Conservation (phyloP, 2,797 vertebrate species). For the Chelidonichthys spinosus region DNA sequence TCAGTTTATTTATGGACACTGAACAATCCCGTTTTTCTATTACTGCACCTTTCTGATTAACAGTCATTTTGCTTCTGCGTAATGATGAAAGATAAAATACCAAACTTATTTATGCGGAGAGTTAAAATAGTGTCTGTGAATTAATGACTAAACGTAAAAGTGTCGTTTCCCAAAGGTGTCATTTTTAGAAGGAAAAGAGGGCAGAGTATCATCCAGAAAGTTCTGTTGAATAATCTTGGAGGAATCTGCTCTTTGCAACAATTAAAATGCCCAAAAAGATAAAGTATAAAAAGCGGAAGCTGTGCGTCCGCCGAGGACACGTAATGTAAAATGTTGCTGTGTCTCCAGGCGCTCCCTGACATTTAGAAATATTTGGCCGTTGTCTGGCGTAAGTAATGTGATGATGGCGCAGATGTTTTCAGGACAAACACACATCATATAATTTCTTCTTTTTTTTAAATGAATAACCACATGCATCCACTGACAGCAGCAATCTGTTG, state of each 20-base stretch:
- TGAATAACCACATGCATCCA: conserved; percentile 37
- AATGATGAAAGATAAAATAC: neutral
- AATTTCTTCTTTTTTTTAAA: conserved; percentile 13
- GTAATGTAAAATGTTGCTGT: no score
- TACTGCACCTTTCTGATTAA: no score
- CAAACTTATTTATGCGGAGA: neutral
- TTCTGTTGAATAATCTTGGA: neutral
- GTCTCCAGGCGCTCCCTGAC: conserved; percentile 21
- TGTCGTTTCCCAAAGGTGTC: neutral
- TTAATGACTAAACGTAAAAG: neutral
- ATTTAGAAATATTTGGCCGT: conserved; percentile 21
- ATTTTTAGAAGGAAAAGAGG: neutral
- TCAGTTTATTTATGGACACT: neutral
- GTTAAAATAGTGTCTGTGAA: neutral
- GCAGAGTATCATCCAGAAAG: no score
- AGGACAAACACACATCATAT: conserved; percentile 29
- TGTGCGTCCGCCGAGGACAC: neutral
- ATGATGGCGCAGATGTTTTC: conserved; percentile 58
- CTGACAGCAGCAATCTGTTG: conserved; percentile 55
- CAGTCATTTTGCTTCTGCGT: no score
- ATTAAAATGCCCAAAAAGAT: neutral
- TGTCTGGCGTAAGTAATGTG: conserved; percentile 39
- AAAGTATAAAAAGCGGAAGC: neutral
- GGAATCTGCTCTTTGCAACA: neutral
- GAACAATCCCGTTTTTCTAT: no score